Evolutionary conservation across 2,797 vertebrate genomes (phyloP).

Genomic region (Sebastes itinus): DNA sequence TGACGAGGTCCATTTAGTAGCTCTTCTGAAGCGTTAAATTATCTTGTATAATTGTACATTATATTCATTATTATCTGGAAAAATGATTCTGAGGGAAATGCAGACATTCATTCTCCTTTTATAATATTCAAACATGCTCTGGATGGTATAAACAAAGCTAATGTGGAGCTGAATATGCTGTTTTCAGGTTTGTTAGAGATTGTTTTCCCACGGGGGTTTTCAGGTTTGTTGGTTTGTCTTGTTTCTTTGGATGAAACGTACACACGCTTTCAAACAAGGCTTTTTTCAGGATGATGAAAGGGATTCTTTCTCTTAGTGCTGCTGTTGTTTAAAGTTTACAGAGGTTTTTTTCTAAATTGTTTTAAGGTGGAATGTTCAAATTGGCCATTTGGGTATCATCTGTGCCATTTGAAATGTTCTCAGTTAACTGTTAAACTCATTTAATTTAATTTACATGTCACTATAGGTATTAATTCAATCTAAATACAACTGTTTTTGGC

Average conservation of each 20-base stretch:
- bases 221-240: not conserved
- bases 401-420: not conserved
- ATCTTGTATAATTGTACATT: not conserved
- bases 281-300: not conserved
- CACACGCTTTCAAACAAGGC: not conserved
- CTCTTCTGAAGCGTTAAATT: not conserved
- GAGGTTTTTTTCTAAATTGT: no score
- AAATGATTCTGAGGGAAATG: not conserved
- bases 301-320: no score
- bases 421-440: not conserved
- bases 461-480: no score
- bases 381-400: not conserved
- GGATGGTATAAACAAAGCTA: no score
- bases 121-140: accelerated
- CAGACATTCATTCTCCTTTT: not conserved
- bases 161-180: not conserved
- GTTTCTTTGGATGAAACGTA: no score
- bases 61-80: not conserved
- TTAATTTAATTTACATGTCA: not conserved
- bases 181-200: not conserved
- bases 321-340: no score
- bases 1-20: not conserved
- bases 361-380: not conserved
- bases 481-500: no score
- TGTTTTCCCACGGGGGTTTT: not conserved